Conservation (phyloP, 2,797 vertebrate species). For the Brachymystax lenok region DNA sequence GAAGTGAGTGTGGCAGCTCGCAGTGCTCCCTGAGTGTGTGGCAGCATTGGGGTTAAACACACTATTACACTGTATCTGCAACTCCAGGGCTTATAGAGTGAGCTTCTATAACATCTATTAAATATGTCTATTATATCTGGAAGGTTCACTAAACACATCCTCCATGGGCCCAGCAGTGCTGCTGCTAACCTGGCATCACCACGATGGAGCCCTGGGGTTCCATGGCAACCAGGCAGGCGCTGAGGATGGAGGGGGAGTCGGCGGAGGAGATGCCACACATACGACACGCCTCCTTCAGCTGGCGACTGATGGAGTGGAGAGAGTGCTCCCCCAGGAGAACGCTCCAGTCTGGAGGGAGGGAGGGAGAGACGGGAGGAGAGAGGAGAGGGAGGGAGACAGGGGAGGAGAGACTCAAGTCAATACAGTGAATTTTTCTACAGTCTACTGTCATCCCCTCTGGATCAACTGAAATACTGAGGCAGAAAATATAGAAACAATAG, state of each 20-base stretch:
- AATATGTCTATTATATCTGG: background rate
- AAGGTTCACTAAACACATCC: background rate
- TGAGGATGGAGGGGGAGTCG: conserved; percentile 94
- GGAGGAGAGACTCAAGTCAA: background rate
- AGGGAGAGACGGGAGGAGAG: background rate
- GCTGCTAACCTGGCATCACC: conserved; percentile 91
- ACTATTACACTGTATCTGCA: background rate
- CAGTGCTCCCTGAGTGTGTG: background rate
- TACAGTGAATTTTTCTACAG: background rate
- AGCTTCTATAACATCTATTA: background rate
- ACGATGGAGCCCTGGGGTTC: conserved; percentile 97
- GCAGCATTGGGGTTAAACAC: background rate
- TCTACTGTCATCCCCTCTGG: background rate
- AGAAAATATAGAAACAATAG: background rate
- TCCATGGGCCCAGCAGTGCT: background rate
- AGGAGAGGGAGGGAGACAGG: too few species aligned
- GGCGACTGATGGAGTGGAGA: conserved; percentile 92
- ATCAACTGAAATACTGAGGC: background rate
- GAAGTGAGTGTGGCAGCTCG: background rate
- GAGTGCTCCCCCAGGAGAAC: conserved; percentile 94
- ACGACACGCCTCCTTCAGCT: conserved; percentile 92
- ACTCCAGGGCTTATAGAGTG: background rate
- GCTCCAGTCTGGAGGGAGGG: conserved; percentile 87
- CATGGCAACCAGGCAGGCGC: conserved; percentile 98
- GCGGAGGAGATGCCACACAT: conserved; percentile 93